Base-by-base conservation (phyloP, 1,140 invertebrate species). In the Brachionus calyciflorus region DNA sequence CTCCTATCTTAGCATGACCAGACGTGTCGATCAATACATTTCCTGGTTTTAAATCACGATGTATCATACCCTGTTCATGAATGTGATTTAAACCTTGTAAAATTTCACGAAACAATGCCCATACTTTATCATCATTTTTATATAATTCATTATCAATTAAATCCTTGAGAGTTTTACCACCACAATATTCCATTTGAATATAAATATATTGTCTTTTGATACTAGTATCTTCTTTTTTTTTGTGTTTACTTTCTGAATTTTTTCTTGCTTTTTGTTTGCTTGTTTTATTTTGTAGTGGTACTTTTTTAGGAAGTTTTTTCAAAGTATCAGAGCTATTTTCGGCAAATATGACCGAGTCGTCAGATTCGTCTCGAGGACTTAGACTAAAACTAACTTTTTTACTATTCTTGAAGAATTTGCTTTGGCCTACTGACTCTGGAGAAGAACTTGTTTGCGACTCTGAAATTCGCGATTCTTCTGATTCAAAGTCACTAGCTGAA, bases 141-240 rank as follows among this genome's bases (percentile, higher is more conserved):
- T 77, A 53, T 9, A 77, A 17, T 14, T 44, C 57, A 2, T 60
- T 44, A 21, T 77, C 76, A 7, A 77, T 77, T 28, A 77, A 41
- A n/a, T 77, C 53, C 26, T 77, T 77, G 14, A 77, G 49, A 9
- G 76, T 77, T 14, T 65, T 65, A 3, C 44, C 44, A 4, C 49
- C 76, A 21, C 76, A 77, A 28, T 63, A 77, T 41, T 77, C 76
- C 76, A 77, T 77, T 26, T 77, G 55, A 40, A 77, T 77, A 24
- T 44, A 77, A 48, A 60, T 60, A 44, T 51, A 60, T 12, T 57
- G 37, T 1, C 19, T 21, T 21, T 3, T 60, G 26, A 21, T 24
- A 4, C n/a, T n/a, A n/a, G n/a, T n/a, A n/a, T n/a, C n/a, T n/a
- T n/a, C n/a, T n/a, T n/a, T n/a, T n/a, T n/a, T n/a, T n/a, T n/a